Percentiles rank a stretch among this genome's conserved stretches.
phyloP scores from a whole-genome alignment of 1,140 invertebrate genomes.

The Saccostrea glomerata region DNA sequence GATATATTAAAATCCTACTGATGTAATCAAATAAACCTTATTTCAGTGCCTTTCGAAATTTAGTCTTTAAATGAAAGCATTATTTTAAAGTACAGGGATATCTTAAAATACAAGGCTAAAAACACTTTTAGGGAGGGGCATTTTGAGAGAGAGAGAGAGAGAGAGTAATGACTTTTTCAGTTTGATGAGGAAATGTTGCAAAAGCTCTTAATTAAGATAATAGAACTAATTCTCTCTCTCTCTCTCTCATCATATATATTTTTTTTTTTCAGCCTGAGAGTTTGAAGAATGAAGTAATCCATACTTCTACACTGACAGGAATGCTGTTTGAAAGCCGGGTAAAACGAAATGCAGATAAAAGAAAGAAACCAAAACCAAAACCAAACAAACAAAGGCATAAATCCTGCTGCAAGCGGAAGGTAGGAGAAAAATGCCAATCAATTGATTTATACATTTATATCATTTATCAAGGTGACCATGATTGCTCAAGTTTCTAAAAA shows the following conservation, averaged over 20 bases:
- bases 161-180: too few species aligned
- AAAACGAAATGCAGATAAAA: neutral
- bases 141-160: too few species aligned
- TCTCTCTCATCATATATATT: neutral
- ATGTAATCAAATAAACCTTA: too few species aligned
- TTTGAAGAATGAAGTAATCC: neutral
- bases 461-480: neutral
- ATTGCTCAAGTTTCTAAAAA: neutral
- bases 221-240: neutral
- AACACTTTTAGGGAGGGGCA: too few species aligned
- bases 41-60: too few species aligned
- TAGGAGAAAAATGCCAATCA: neutral
- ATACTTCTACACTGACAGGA: neutral
- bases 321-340: neutral
- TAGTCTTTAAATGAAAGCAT: too few species aligned
- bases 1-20: too few species aligned
- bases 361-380: neutral
- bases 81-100: too few species aligned
- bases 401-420: neutral
- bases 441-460: too few species aligned
- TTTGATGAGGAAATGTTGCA: neutral
- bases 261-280: neutral
- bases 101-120: too few species aligned
- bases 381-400: neutral
- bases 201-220: neutral